Conservation (phyloP, 2,113 vertebrate species). For the Scomber scombrus region DNA sequence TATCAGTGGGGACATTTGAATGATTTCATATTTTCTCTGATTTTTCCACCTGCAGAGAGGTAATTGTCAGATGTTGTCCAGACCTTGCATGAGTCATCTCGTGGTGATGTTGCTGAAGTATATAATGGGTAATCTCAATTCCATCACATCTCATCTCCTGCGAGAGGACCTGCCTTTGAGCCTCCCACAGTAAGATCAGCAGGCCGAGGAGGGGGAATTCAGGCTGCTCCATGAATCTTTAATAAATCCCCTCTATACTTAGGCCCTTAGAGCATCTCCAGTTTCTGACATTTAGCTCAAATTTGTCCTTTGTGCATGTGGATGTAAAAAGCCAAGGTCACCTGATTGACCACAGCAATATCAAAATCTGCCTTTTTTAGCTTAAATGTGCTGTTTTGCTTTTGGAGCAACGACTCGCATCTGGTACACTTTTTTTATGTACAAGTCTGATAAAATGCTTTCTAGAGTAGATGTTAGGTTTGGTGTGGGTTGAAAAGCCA, state of each 20-base stretch:
- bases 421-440: neutral
- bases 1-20: constrained; percentile 10
- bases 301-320: constrained; percentile 73
- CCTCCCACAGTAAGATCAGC: constrained; percentile 76
- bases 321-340: constrained; percentile 77
- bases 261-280: constrained; percentile 79
- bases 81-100: constrained; percentile 56
- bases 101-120: constrained; percentile 56
- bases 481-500: constrained; percentile 5
- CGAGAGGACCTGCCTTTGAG: constrained; percentile 65
- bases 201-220: constrained; percentile 64
- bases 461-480: neutral
- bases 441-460: neutral
- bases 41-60: constrained; percentile 24
- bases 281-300: constrained; percentile 86
- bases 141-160: constrained; percentile 58
- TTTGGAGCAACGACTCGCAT: neutral
- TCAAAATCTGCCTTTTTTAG: constrained; percentile 55
- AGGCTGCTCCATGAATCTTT: constrained; percentile 85
- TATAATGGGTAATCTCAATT: constrained; percentile 66
- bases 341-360: constrained; percentile 45
- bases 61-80: constrained; percentile 60
- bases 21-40: constrained; percentile 21
- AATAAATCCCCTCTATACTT: constrained; percentile 82
- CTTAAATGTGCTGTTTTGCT: constrained; percentile 21